Percentiles rank a stretch among this genome's conserved stretches.
These are phyloP conservation scores for Hoplodrina ambigua DNA, from an alignment of 2,888 invertebrate genomes.

Conservation along the genomic window DNA sequence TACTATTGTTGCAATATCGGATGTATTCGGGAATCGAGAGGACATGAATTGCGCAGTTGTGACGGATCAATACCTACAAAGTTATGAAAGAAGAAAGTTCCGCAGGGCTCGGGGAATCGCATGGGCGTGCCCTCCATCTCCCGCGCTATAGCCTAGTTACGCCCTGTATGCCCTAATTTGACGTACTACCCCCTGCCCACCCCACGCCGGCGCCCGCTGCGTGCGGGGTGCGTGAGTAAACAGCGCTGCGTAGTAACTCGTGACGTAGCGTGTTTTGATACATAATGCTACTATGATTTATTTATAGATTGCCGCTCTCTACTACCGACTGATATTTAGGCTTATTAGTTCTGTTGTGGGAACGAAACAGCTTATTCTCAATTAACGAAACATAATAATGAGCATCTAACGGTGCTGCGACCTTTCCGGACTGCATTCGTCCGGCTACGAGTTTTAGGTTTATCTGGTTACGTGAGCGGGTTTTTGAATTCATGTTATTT, in stretches of 20 bases:
- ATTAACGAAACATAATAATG: constrained; percentile 58
- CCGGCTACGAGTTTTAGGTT: constrained; percentile 52
- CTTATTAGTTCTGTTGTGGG: constrained; percentile 58
- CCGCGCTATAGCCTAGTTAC: constrained; percentile 89
- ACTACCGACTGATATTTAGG: constrained; percentile 50
- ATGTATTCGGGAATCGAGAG: constrained; percentile 80
- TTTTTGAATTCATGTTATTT: constrained; percentile 60
- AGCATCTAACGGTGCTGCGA: constrained; percentile 57
- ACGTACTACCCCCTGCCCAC: constrained; percentile 78
- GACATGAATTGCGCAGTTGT: constrained; percentile 89
- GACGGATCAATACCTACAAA: constrained; percentile 89
- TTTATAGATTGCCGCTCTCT: constrained; percentile 62
- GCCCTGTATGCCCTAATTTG: constrained; percentile 90
- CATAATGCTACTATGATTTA: constrained; percentile 67
- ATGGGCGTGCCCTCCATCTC: constrained; percentile 87
- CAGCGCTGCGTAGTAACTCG: constrained; percentile 68
- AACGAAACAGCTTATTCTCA: constrained; percentile 54
- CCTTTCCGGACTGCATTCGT: constrained; percentile 52
- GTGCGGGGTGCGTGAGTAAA: constrained; percentile 75
- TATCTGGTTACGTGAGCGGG: constrained; percentile 58
- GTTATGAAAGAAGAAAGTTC: constrained; percentile 90
- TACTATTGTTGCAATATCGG: constrained; percentile 77
- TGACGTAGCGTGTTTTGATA: constrained; percentile 68
- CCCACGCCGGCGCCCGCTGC: constrained; percentile 67
- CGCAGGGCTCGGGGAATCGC: constrained; percentile 87